phyloP scores from a whole-genome alignment of 2,113 vertebrate species.

The Melanotaenia duboulayi region DNA sequence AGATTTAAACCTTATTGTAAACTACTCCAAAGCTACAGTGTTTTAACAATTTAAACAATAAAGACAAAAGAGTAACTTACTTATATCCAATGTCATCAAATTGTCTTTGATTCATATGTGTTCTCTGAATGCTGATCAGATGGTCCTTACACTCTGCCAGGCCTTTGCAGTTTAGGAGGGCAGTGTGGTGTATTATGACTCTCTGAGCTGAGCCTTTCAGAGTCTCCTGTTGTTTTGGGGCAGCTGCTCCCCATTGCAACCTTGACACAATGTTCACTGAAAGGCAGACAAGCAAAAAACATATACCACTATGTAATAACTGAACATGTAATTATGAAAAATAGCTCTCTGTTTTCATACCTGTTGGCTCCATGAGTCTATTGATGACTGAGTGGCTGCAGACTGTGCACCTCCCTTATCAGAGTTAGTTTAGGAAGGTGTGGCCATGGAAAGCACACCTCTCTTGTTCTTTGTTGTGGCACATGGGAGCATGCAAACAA shows the following conservation, averaged over 20 bases:
- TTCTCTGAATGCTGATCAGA: conserved; percentile 69
- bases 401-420: conserved; percentile 24
- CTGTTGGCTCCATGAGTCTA: conserved; percentile 38
- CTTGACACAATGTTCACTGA: conserved; percentile 59
- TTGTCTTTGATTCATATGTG: conserved; percentile 66
- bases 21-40: neutral
- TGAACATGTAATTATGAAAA: neutral
- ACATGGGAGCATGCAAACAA: neutral
- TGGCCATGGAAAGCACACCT: conserved; percentile 59
- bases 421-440: conserved; percentile 35
- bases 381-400: neutral
- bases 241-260: conserved; percentile 67
- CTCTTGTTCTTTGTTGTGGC: conserved; percentile 28
- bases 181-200: conserved; percentile 81
- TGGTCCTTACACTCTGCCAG: conserved; percentile 32
- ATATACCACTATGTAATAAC: neutral
- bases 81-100: conserved; percentile 85
- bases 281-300: conserved; percentile 5
- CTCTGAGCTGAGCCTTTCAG: conserved; percentile 46
- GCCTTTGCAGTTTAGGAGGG: conserved; percentile 42
- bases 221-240: conserved; percentile 36
- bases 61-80: conserved; percentile 62
- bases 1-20: neutral
- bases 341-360: conserved; percentile 31
- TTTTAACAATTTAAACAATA: neutral